Evolutionary conservation across 2,888 invertebrate genomes (phyloP).

Genomic region (Heterodera filipjevi): DNA sequence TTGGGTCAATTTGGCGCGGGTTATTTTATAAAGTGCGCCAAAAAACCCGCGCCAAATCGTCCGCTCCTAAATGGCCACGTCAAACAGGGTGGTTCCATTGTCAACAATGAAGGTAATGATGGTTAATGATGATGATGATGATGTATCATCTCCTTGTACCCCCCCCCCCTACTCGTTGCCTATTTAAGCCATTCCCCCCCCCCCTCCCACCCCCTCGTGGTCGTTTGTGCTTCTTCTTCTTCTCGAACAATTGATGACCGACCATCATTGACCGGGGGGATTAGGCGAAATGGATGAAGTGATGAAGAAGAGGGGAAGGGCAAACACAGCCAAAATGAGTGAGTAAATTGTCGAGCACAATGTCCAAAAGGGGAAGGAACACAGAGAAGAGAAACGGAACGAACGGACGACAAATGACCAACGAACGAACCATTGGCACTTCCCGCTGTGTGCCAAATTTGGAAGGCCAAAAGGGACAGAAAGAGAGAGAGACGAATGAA

Average conservation of each 20-base stretch:
- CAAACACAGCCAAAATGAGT: neutral
- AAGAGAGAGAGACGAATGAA: no score
- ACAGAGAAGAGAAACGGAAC: no score
- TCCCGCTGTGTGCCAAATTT: neutral
- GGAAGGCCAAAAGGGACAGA: neutral
- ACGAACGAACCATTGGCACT: neutral
- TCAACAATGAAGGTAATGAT: no score
- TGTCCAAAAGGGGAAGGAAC: neutral
- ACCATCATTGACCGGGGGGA: neutral
- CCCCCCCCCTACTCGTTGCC: neutral
- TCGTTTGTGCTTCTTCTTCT: neutral
- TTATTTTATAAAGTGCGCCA: no score
- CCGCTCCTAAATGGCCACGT: no score
- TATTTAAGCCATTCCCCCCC: neutral
- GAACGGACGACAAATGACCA: neutral
- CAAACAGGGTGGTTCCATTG: no score
- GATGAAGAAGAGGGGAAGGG: neutral
- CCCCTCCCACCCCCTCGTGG: neutral
- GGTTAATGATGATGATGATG: neutral
- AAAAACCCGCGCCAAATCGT: no score
- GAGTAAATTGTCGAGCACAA: conserved; percentile 3
- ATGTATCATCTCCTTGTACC: neutral
- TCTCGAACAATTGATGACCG: neutral
- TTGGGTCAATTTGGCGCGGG: no score
- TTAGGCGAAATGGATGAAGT: neutral